These are phyloP conservation scores for Sogatella furcifera DNA, from an alignment of 1,140 invertebrate species.

Conservation along the genomic window DNA sequence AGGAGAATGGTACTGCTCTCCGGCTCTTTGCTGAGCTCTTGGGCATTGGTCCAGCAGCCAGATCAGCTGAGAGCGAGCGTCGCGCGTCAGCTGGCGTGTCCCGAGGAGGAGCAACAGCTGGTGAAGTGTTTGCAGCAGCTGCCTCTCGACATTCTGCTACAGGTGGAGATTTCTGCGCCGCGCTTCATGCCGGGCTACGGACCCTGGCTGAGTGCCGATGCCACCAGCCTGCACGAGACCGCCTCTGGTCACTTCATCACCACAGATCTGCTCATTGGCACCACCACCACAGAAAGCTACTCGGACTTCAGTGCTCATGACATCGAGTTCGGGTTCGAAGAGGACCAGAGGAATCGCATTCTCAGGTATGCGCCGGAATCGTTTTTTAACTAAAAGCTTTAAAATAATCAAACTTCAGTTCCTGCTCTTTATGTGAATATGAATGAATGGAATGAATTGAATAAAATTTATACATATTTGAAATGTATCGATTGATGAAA, in stretches of 20 bases:
- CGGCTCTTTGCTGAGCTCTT: constrained; percentile 75
- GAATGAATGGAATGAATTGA: no score
- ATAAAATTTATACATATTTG: no score
- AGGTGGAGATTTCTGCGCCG: constrained; percentile 44
- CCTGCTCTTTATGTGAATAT: no score
- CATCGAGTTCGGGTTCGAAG: constrained; percentile 64
- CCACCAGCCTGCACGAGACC: constrained; percentile 49
- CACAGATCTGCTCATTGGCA: constrained; percentile 54
- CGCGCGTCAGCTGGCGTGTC: constrained; percentile 56
- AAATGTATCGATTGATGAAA: no score
- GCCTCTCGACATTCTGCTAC: constrained; percentile 45
- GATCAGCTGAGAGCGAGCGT: constrained; percentile 55
- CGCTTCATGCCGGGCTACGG: constrained; percentile 43
- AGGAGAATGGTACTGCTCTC: constrained; percentile 72
- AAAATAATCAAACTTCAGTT: no score
- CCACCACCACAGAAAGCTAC: constrained; percentile 63
- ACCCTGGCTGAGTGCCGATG: constrained; percentile 47
- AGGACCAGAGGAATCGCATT: constrained; percentile 23
- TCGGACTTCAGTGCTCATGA: constrained; percentile 63
- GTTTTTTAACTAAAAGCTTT: no score
- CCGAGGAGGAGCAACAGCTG: constrained; percentile 1
- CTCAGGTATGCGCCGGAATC: constrained; percentile 15
- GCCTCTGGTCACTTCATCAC: constrained; percentile 56
- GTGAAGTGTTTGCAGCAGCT: neutral
- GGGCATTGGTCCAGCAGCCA: constrained; percentile 66